phyloP scores from a whole-genome alignment of 2,888 invertebrate species.

The Xestoiulus laeticollis region DNA sequence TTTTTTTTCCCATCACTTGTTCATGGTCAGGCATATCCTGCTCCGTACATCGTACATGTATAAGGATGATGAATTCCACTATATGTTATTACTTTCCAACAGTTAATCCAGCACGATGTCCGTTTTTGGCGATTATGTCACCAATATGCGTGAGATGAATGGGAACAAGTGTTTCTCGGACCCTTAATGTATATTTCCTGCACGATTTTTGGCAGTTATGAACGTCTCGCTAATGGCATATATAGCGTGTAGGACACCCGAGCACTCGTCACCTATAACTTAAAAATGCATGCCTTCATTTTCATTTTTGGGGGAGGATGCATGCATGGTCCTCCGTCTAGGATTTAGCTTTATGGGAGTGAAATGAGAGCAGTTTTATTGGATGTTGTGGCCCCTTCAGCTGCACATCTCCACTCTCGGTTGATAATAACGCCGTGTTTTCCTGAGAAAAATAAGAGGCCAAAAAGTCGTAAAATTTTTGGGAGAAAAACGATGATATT shows the following conservation, averaged over 20 bases:
- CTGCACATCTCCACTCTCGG: conserved; percentile 48
- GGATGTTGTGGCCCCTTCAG: conserved; percentile 47
- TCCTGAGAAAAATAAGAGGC: not conserved
- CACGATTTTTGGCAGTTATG: not conserved
- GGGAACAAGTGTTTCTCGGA: conserved; percentile 24
- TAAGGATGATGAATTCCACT: not conserved
- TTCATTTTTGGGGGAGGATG: not conserved
- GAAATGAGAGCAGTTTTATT: conserved; percentile 11
- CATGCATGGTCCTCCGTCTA: not conserved
- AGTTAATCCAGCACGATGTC: not conserved
- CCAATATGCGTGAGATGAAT: not conserved
- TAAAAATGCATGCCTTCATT: conserved; percentile 5
- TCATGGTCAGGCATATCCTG: not conserved
- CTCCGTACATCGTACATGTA: not conserved
- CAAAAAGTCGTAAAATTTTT: conserved; percentile 45
- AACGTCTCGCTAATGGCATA: not conserved
- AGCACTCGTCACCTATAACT: conserved; percentile 36
- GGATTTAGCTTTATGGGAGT: not conserved
- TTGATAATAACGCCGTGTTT: conserved; percentile 44
- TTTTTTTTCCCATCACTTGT: not conserved
- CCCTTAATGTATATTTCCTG: conserved; percentile 35
- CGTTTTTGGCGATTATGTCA: not conserved
- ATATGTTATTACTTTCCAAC: not conserved
- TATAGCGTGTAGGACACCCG: not conserved
- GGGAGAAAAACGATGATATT: conserved; percentile 40